phyloP scores from a whole-genome alignment of 2,888 invertebrate species.

The Dicyrtoma fusca region DNA sequence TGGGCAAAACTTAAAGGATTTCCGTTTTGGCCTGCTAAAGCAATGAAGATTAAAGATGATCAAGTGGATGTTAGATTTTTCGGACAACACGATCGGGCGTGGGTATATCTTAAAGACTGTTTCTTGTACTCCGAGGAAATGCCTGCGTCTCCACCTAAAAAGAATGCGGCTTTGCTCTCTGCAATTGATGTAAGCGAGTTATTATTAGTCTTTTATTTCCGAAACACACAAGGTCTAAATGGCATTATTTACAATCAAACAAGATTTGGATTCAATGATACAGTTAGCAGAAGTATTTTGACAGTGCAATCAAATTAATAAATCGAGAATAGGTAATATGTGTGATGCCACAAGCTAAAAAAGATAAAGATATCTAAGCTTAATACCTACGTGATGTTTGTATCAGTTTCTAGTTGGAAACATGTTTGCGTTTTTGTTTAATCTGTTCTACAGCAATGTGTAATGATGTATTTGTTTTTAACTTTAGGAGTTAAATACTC shows the following conservation, averaged over 20 bases:
- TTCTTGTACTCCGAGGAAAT: slow-evolving; percentile 76
- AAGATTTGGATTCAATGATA: slow-evolving; percentile 16
- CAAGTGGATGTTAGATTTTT: slow-evolving; percentile 90
- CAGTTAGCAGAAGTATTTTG: too few relatives aligned
- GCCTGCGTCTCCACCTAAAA: slow-evolving; percentile 62
- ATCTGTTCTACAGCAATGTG: neutral
- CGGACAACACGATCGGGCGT: slow-evolving; percentile 90
- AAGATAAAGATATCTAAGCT: too few relatives aligned
- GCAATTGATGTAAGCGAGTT: slow-evolving; percentile 29
- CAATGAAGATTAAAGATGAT: slow-evolving; percentile 69
- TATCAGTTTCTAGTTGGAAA: too few relatives aligned
- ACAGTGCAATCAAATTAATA: too few relatives aligned
- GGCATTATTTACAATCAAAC: slow-evolving; percentile 1
- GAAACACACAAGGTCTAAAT: too few relatives aligned
- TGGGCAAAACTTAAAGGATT: slow-evolving; percentile 98
- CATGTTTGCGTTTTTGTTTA: too few relatives aligned
- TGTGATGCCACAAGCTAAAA: too few relatives aligned
- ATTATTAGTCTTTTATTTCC: too few relatives aligned
- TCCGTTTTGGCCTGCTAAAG: slow-evolving; percentile 97
- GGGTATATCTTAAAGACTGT: slow-evolving; percentile 83
- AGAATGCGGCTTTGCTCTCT: slow-evolving; percentile 61
- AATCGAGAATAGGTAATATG: too few relatives aligned
- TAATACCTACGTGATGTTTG: too few relatives aligned
- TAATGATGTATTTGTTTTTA: neutral
- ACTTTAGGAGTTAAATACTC: slow-evolving; percentile 72